Base-by-base conservation (phyloP, 2,888 invertebrate species). In the Aplocera efformata region DNA sequence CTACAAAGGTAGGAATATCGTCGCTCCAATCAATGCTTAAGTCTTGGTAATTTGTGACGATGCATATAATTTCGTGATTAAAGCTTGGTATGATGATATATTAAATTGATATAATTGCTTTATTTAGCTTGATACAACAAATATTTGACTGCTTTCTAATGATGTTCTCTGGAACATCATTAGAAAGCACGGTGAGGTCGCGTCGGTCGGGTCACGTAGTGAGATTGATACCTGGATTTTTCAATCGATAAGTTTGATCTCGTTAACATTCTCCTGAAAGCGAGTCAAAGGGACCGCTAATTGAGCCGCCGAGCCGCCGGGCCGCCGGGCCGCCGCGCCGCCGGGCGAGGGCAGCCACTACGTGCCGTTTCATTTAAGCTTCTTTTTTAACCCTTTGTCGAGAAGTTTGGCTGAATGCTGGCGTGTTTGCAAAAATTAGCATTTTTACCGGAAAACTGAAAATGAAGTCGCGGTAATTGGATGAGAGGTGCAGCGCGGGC, bases 391-490 rank as follows among this genome's bases (percentile, higher is more conserved):
- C 38, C 50, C 52, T 52, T 53, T 17, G 13, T 17, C 13, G 53
- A 52, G 30, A 40, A 35, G 50, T 40, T 47, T 28, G 34, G 41
- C 47, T 48, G 32, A 58, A 58, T 51, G 51, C 53, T 45, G 46
- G 44, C 32, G 30, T 56, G 58, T 62, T 62, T 56, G 56, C 47
- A 31, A 37, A 44, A 45, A 57, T 61, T 61, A 58, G 61, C 60
- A 60, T 61, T 56, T 56, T 52, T 56, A 52, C 48, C 46, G 20
- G 28, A 48, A 51, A 53, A 45, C 37, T 45, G 44, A 47, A 38
- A 48, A 49, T 49, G 42, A 33, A 42, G 40, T 36, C 30, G 33
- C 30, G 11, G 43, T 48, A 46, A 54, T 48, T 52, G 50, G 50
- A 53, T 50, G 48, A 48, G 45, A 49, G 49, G 51, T 22, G 10